Evolutionary conservation across 2,888 invertebrate species (phyloP).

Genomic region (Netelia fuscicornis): DNA sequence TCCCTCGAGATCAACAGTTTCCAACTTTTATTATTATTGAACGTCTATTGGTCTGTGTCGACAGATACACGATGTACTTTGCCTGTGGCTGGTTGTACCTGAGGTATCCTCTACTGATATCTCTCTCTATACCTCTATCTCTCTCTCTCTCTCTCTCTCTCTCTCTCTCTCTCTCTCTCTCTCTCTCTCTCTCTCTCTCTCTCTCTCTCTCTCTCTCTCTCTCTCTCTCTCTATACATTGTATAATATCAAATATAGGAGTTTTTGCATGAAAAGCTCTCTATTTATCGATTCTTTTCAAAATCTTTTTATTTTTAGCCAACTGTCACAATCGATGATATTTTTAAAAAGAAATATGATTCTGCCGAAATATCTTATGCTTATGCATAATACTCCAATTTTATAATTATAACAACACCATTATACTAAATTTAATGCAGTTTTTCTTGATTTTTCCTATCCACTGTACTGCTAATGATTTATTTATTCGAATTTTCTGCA

Average conservation of each 20-base stretch:
- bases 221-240: neutral
- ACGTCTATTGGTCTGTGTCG: conserved; percentile 74
- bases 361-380: too few relatives aligned
- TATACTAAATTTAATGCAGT: neutral
- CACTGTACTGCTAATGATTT: conserved; percentile 1
- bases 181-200: conserved; percentile 54
- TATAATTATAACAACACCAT: neutral
- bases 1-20: conserved; percentile 8
- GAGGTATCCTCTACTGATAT: conserved; percentile 87
- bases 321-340: too few relatives aligned
- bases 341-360: too few relatives aligned
- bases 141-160: conserved; percentile 32
- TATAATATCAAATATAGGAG: too few relatives aligned
- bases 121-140: conserved; percentile 63
- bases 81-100: conserved; percentile 94
- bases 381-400: neutral
- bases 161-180: neutral
- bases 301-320: too few relatives aligned
- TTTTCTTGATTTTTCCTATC: neutral
- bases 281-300: too few relatives aligned
- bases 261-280: too few relatives aligned
- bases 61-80: conserved; percentile 88
- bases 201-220: conserved; percentile 48
- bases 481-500: conserved; percentile 10
- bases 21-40: conserved; percentile 37